Evolutionary conservation across 2,888 invertebrate species (phyloP).

Genomic region (Proisotoma minuta): DNA sequence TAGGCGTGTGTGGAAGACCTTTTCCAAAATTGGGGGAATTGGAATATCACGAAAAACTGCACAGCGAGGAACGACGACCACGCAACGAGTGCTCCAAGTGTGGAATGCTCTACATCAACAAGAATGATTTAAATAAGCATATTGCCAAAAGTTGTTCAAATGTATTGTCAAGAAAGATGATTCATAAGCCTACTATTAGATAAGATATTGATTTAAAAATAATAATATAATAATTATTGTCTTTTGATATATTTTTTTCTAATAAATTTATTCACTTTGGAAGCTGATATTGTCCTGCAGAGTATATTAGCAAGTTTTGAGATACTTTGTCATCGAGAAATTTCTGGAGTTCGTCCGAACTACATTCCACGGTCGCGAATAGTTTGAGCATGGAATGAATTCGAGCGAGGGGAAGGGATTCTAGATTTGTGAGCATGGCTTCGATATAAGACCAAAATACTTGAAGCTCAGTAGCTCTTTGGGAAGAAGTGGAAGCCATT

Average conservation of each 20-base stretch:
- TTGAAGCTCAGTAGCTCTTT: constrained; percentile 88
- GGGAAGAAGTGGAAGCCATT: constrained; percentile 90
- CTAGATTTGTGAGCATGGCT: constrained; percentile 93
- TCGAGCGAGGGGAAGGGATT: constrained; percentile 81
- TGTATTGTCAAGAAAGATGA: constrained; percentile 20
- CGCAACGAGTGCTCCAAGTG: constrained; percentile 25
- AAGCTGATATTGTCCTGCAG: constrained; percentile 44
- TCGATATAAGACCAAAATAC: constrained; percentile 93
- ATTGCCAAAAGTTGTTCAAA: constrained; percentile 20
- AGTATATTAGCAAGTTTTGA: constrained; percentile 39
- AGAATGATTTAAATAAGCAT: constrained; percentile 35
- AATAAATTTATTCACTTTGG: constrained; percentile 35
- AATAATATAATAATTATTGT: no score
- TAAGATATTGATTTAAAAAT: neutral
- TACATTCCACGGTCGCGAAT: constrained; percentile 91
- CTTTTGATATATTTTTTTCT: no score
- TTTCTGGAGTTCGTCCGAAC: constrained; percentile 76
- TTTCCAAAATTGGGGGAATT: constrained; percentile 32
- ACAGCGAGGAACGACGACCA: constrained; percentile 24
- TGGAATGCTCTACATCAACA: constrained; percentile 25
- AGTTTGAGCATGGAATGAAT: constrained; percentile 95
- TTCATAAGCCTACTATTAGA: neutral
- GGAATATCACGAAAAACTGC: constrained; percentile 37
- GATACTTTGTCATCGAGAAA: constrained; percentile 86
- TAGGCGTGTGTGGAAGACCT: constrained; percentile 32